Percentiles rank a stretch among this genome's conserved stretches.
Conservation (phyloP, 2,113 vertebrate species). For the Taurulus bubalis region DNA sequence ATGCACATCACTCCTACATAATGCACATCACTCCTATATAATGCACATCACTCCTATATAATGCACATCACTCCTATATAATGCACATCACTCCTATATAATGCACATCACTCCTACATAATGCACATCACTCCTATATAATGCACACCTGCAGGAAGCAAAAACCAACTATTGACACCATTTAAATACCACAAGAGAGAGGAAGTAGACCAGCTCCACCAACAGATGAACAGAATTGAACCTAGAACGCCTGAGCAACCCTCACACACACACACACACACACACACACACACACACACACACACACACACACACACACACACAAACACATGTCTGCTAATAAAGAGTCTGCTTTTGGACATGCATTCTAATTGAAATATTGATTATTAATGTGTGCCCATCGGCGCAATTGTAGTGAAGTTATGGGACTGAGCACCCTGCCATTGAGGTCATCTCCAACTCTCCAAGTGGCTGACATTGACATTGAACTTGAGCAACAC, state of each 20-base stretch:
- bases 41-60: too few relatives aligned
- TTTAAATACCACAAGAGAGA: background rate
- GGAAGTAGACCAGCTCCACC: background rate
- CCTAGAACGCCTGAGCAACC: background rate
- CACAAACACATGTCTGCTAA: background rate
- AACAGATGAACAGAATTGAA: background rate
- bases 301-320: too few relatives aligned
- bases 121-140: too few relatives aligned
- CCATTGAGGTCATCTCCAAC: background rate
- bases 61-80: too few relatives aligned
- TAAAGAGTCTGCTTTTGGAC: background rate
- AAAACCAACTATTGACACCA: background rate
- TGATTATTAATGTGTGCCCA: background rate
- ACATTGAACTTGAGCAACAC: too few relatives aligned
- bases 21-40: too few relatives aligned
- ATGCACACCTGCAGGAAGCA: background rate
- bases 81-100: too few relatives aligned
- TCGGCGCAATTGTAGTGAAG: background rate
- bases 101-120: too few relatives aligned
- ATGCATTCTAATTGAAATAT: background rate
- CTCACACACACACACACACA: too few relatives aligned
- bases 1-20: too few relatives aligned
- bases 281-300: too few relatives aligned
- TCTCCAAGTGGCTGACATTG: background rate
- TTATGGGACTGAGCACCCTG: background rate